phyloP scores from a whole-genome alignment of 2,113 vertebrate genomes.

The Herpetotheres cachinnans region DNA sequence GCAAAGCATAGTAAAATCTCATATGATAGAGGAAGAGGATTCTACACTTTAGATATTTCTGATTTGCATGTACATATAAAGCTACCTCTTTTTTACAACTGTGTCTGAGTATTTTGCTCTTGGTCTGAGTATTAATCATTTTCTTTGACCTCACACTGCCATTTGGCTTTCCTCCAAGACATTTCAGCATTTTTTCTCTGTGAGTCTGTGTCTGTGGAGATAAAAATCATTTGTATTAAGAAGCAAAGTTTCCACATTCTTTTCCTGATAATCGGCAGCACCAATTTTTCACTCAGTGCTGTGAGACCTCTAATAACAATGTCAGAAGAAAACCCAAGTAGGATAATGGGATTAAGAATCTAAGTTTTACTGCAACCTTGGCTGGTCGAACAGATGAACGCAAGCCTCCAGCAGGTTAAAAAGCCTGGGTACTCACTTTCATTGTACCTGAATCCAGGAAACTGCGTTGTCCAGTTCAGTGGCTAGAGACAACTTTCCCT shows the following conservation, averaged over 20 bases:
- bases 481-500: neutral
- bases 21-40: neutral
- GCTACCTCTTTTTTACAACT: neutral
- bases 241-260: neutral
- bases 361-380: neutral
- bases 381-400: neutral
- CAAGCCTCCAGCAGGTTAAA: neutral
- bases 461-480: neutral
- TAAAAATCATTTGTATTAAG: neutral
- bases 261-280: neutral
- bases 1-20: neutral
- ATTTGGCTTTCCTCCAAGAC: neutral
- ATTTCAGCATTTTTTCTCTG: neutral
- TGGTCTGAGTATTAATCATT: neutral
- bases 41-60: neutral
- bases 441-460: neutral
- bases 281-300: neutral
- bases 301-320: neutral
- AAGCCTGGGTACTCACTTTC: neutral
- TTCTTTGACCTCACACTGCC: neutral
- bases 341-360: neutral
- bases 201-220: neutral
- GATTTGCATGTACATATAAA: neutral
- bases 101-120: neutral
- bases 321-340: neutral